Evolutionary conservation across 23 tunicate species (phyloP), one percentile per base, ranked within the genome.

Genomic region (Pegea sp.): DNA sequence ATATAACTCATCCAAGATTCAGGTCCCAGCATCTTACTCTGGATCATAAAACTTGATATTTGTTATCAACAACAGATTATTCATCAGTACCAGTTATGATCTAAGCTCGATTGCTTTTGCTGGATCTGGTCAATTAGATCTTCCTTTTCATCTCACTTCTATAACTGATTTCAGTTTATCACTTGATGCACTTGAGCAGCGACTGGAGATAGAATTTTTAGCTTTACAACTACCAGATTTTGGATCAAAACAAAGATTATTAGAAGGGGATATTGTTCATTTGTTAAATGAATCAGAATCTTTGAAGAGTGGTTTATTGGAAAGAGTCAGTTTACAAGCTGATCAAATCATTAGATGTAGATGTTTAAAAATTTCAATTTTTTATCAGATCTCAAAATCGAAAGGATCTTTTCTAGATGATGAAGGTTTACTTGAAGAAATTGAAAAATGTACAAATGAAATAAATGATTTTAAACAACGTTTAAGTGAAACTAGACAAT

Each of bases 191-290:
- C 21, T 84, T 48, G 51, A 56, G 38, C 69, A 84, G 50, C 64
- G 52, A 30, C 49, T 84, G 63, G 72, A 64, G 49, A 42, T 44
- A 25, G 44, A 69, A 5, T 76, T 84, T 22, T 26, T 84, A 52
- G 65, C 59, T 7, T 77, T 69, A 42, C 78, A 74, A 58, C 33
- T 76, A 30, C 61, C 95, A 22, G 84, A 84, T 32, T 84, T 84
- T 42, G 95, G 74, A 54, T 59, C 75, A 26, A 84, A 84, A 24
- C 54, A 72, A 23, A 48, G 84, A 18, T 34, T 84, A 42, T 50
- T 84, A 67, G 80, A 73, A 44, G 70, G 78, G 18, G 95, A 84
- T 34, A 70, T 69, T 7, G 58, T 73, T 30, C 84, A 73, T 57
- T 58, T 84, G 48, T 70, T 69, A 56, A 72, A 72, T 31, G 68